phyloP scores from a whole-genome alignment of 2,113 vertebrate species.

The Strix uralensis region DNA sequence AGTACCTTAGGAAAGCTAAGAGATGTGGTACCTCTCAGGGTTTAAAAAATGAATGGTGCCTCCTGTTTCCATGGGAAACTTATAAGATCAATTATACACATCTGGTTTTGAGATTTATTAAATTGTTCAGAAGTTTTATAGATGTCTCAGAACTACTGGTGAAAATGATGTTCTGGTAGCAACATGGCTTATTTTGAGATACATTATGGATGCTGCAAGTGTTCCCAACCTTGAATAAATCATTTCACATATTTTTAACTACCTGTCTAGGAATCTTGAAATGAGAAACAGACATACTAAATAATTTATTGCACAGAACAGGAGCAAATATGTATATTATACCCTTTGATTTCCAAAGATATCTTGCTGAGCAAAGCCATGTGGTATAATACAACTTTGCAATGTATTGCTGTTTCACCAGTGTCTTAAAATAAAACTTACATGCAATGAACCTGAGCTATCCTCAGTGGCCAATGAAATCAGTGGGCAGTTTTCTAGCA shows the following conservation, averaged over 20 bases:
- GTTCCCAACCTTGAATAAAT: conserved; percentile 46
- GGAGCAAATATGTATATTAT: conserved; percentile 1
- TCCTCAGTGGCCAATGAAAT: background rate
- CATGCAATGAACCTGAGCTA: background rate
- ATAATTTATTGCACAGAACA: conserved; percentile 51
- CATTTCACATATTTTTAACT: conserved; percentile 9
- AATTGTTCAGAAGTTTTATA: background rate
- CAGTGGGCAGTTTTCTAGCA: background rate
- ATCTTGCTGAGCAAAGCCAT: background rate
- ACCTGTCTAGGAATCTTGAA: conserved; percentile 14
- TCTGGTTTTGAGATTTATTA: background rate
- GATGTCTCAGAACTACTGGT: background rate
- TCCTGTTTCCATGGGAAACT: background rate
- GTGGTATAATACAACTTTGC: background rate
- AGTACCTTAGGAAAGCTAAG: background rate
- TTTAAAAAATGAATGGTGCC: background rate
- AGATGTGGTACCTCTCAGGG: background rate
- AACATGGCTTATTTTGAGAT: background rate
- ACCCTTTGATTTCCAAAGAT: conserved; percentile 11
- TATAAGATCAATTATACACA: background rate
- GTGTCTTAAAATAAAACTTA: background rate
- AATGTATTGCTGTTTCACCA: background rate
- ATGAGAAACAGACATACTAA: conserved; percentile 7
- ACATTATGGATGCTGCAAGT: background rate
- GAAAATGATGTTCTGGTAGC: background rate